Percentiles rank a stretch among this genome's conserved stretches.
phyloP scores from a whole-genome alignment of 2,797 vertebrate species.

The Numenius phaeopus region DNA sequence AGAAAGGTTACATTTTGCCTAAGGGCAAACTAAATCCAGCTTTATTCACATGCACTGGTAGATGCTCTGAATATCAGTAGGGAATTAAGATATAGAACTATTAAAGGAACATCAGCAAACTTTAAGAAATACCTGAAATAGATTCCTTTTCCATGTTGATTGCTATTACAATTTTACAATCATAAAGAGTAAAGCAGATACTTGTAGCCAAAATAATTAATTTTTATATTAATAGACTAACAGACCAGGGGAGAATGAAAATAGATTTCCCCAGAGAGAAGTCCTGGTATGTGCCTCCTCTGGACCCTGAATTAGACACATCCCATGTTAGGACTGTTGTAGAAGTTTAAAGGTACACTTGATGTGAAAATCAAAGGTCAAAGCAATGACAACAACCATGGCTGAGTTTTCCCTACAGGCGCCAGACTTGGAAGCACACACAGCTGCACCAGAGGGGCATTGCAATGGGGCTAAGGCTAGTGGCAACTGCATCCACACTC shows the following conservation, averaged over 20 bases:
- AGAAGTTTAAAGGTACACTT: neutral
- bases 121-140: neutral
- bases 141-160: neutral
- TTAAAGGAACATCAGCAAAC: neutral
- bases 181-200: neutral
- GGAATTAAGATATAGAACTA: conserved; percentile 9
- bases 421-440: neutral
- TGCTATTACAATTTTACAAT: neutral
- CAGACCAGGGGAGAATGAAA: neutral
- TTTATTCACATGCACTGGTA: conserved; percentile 18
- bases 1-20: conserved; percentile 47
- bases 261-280: neutral
- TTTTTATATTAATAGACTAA: neutral
- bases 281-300: neutral
- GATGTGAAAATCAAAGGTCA: neutral
- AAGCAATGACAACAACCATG: neutral
- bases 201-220: neutral
- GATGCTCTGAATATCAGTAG: neutral
- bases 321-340: neutral
- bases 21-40: conserved; percentile 19
- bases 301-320: neutral
- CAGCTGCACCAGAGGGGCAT: neutral
- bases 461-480: neutral
- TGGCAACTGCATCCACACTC: neutral
- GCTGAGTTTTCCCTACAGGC: neutral